Base-by-base conservation (phyloP, 2,113 vertebrate genomes). In the Podiceps cristatus region DNA sequence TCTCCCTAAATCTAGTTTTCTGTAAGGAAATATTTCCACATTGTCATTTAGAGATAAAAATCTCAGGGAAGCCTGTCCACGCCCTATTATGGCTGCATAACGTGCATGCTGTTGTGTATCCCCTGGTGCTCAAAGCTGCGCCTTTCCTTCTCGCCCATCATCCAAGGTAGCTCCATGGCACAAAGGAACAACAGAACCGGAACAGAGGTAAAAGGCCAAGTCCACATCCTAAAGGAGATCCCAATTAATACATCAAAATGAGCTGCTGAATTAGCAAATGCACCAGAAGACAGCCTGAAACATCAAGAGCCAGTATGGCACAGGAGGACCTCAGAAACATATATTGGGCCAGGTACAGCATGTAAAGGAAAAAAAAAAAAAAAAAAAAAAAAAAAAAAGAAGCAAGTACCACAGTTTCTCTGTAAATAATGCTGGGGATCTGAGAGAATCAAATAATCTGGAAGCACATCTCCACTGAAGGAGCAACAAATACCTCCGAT, bases 51-150 rank as follows among this genome's bases (percentile, higher is more conserved):
- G 60, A 86, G 73, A 62, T 10, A 53, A 49, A 69, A 78, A n/a
- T 5, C 1, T 13, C 47, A 79, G 25, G 31, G 53, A 81, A 72
- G n/a, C 25, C 37, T 37, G 2, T n/a, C 12, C 4, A 75, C 15
- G n/a, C 7, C 4, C 1, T 27, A 11, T 23, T 20, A 18, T 0
- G 2, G 20, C 4, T n/a, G 25, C 16, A 11, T 19, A 50, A 37
- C 0, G 0, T 29, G 23, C 40, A 7, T 2, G 2, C 17, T 1
- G 0, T 47, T 47, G 19, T 62, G 37, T 33, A 11, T 11, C 7
- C 16, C 13, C 25, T 9, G 2, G 58, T 11, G 23, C 52, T 33
- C 23, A 2, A 33, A 59, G 11, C 27, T 0, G 0, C 42, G 9
- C 31, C 17, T 63, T 78, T 19, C 33, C 49, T 67, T 45, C 66